A percentile compares a stretch with the other conserved stretches of the same genome.
Evolutionary conservation across 2,888 invertebrate species (phyloP).

Genomic region (Rhyacophila evoluta): DNA sequence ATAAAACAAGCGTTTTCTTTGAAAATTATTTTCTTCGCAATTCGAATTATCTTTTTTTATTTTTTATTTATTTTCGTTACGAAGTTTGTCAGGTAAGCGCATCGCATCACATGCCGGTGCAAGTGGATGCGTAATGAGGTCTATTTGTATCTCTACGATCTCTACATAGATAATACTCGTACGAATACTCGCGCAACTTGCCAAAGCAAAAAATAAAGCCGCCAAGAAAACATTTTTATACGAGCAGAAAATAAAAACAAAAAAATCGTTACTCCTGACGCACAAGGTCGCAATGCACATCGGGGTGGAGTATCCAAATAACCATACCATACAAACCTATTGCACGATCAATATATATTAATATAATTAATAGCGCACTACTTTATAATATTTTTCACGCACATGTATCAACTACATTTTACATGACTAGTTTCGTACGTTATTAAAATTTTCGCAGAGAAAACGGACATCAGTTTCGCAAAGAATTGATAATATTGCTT

Average conservation of each 20-base stretch:
- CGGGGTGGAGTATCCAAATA: too few species aligned
- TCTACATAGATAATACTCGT: slow-evolving; percentile 3
- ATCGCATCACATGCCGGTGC: background rate
- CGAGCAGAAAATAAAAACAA: slow-evolving; percentile 11
- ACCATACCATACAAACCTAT: too few species aligned
- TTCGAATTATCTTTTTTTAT: background rate
- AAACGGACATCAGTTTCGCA: too few species aligned
- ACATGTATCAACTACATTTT: too few species aligned
- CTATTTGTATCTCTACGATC: slow-evolving; percentile 9
- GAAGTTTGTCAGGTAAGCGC: slow-evolving; percentile 20
- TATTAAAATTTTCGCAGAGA: too few species aligned
- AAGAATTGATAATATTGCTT: too few species aligned
- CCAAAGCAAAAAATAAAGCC: slow-evolving; percentile 18
- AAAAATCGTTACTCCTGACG: slow-evolving; percentile 11
- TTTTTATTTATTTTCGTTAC: background rate
- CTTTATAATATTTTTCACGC: too few species aligned
- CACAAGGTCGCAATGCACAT: slow-evolving; percentile 17
- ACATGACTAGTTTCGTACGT: too few species aligned
- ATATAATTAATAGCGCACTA: too few species aligned
- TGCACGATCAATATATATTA: too few species aligned
- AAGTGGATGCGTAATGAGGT: slow-evolving; percentile 26
- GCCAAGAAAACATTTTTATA: slow-evolving; percentile 25
- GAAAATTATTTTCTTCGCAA: background rate
- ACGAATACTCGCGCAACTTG: background rate
- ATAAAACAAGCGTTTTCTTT: background rate